Conservation (phyloP, 2,797 vertebrate genomes). For the Tapirus indicus region DNA sequence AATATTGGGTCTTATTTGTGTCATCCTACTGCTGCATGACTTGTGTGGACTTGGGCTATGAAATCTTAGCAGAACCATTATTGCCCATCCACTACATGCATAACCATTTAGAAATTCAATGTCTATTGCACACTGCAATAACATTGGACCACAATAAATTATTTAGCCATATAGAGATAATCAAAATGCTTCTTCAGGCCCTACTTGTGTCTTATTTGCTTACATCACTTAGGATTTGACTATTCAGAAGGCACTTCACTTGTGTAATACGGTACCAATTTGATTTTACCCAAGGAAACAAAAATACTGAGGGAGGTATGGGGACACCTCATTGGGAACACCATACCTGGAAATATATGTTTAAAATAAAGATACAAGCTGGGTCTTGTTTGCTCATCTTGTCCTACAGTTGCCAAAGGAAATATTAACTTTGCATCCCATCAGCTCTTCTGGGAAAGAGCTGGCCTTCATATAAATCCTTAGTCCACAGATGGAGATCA, state of each 20-base stretch:
- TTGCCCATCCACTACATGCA: accelerated
- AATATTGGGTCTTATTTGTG: not conserved
- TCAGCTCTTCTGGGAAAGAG: not conserved
- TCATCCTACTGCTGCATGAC: not conserved
- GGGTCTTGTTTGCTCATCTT: not conserved
- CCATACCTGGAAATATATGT: not conserved
- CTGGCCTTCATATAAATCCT: not conserved
- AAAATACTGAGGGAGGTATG: not conserved
- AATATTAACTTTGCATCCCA: not conserved
- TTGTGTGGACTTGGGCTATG: not conserved
- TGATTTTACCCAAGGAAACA: not conserved
- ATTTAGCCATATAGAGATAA: not conserved
- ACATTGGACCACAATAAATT: not conserved
- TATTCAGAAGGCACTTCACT: not conserved
- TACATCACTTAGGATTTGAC: not conserved
- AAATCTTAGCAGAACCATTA: not conserved
- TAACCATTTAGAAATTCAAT: not conserved
- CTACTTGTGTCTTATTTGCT: not conserved
- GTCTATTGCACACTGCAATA: not conserved
- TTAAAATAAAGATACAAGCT: not conserved
- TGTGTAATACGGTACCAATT: not conserved
- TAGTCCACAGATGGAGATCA: not conserved
- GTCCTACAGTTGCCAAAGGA: not conserved
- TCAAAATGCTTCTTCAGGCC: not conserved
- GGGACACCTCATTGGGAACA: not conserved